Conservation (phyloP, 2,888 invertebrate genomes). For the Rugalucina vietnamica region DNA sequence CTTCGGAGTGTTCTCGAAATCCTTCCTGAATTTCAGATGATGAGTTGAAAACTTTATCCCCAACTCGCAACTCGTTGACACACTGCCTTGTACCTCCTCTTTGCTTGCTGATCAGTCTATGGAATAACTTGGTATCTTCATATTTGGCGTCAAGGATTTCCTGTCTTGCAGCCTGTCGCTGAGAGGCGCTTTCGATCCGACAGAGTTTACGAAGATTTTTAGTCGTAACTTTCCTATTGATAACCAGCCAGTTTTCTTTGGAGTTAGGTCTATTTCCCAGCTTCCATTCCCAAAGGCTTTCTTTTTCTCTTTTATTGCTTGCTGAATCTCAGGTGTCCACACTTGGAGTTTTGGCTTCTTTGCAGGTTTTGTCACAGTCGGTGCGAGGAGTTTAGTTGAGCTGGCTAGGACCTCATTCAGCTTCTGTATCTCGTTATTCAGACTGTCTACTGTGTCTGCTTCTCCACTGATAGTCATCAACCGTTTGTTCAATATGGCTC, state of each 20-base stretch:
- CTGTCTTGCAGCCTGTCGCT: not conserved
- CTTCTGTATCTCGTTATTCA: not conserved
- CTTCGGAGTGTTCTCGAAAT: not conserved
- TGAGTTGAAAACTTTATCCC: not conserved
- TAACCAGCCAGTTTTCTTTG: not conserved
- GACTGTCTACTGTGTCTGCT: not conserved
- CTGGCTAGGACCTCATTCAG: not conserved
- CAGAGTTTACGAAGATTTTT: not conserved
- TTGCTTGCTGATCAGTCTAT: not conserved
- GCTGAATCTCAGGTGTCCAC: not conserved
- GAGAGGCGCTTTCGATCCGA: not conserved
- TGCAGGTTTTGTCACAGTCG: not conserved
- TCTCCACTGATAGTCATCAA: not conserved
- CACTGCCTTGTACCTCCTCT: not conserved
- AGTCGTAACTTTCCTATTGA: not conserved
- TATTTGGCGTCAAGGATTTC: slow-evolving; percentile 6
- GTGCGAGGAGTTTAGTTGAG: not conserved
- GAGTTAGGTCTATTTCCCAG: not conserved
- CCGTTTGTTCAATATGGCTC: not conserved
- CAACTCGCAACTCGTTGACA: not conserved
- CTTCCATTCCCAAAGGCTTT: not conserved
- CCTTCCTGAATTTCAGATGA: not conserved
- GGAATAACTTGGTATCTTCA: not conserved
- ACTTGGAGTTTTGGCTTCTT: not conserved
- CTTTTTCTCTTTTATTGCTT: not conserved